Percentiles rank a stretch among this genome's conserved stretches.
Evolutionary conservation across 1,140 invertebrate genomes (phyloP).

Genomic region (Drosophila ironensis): DNA sequence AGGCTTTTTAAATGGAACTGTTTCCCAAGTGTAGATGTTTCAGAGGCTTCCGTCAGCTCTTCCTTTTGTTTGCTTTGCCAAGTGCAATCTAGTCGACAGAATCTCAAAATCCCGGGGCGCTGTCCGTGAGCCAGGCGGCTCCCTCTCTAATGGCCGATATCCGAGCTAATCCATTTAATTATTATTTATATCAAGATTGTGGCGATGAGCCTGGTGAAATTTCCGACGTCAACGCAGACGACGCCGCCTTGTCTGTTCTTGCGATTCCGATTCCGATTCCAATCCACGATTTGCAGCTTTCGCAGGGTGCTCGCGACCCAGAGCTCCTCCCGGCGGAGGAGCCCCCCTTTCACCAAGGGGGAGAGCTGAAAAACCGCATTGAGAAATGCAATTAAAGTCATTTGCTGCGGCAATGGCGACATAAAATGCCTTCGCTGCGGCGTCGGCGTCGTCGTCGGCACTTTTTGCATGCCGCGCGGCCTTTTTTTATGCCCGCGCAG

Average conservation of each 20-base stretch:
- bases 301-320: constrained; percentile 1
- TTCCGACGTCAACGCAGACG: constrained; percentile 24
- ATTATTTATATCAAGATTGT: constrained; percentile 77
- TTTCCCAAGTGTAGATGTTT: neutral
- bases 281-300: neutral
- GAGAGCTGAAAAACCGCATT: constrained; percentile 61
- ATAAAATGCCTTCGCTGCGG: constrained; percentile 71
- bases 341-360: neutral
- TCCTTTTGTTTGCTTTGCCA: constrained; percentile 69
- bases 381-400: constrained; percentile 80
- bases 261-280: neutral
- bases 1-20: neutral
- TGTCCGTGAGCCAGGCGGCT: constrained; percentile 16
- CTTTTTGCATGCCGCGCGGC: constrained; percentile 77
- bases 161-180: constrained; percentile 76
- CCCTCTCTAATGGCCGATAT: constrained; percentile 53
- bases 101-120: constrained; percentile 51
- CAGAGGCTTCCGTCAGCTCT: constrained; percentile 48
- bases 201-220: constrained; percentile 46
- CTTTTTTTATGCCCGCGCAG: constrained; percentile 66
- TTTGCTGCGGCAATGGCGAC: constrained; percentile 78
- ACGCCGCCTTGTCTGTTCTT: constrained; percentile 67
- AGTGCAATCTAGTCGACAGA: constrained; percentile 42
- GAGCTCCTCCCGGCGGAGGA: neutral
- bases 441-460: constrained; percentile 72